A percentile compares a stretch with the other conserved stretches of the same genome.
Evolutionary conservation across 2,888 invertebrate genomes (phyloP).

Genomic region (Scaptomyza cyrtandrae): DNA sequence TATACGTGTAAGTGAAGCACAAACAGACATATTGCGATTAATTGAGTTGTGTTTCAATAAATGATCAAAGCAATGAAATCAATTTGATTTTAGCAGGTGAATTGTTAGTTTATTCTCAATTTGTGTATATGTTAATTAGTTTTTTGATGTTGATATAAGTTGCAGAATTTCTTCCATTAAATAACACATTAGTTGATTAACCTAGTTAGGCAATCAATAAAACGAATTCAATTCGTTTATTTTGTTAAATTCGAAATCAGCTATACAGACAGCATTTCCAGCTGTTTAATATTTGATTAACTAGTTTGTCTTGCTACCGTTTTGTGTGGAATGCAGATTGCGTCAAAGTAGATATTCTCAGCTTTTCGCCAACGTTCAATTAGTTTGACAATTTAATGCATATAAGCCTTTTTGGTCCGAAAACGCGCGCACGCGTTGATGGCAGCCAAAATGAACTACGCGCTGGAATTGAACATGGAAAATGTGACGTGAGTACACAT

Average conservation of each 20-base stretch:
- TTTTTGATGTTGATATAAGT: background rate
- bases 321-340: conserved; percentile 14
- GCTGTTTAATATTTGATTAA: conserved; percentile 46
- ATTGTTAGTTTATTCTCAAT: background rate
- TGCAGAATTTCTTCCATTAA: background rate
- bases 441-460: conserved; percentile 29
- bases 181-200: conserved; percentile 4
- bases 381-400: conserved; percentile 70
- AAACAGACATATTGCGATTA: background rate
- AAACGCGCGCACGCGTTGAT: background rate
- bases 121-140: background rate
- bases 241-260: background rate
- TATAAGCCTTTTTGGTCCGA: conserved; percentile 51
- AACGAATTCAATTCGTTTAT: background rate
- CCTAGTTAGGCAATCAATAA: conserved; percentile 1
- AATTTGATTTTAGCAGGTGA: background rate
- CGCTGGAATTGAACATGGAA: conserved; percentile 28
- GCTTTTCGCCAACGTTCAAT: conserved; percentile 54
- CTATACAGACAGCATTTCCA: background rate
- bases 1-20: background rate
- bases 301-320: conserved; percentile 11
- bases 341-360: conserved; percentile 26
- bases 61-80: conserved; percentile 27
- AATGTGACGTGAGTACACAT: conserved; percentile 58
- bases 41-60: conserved; percentile 17